phyloP scores from a whole-genome alignment of 2,888 invertebrate genomes.

The Teinopalpus imperialis region DNA sequence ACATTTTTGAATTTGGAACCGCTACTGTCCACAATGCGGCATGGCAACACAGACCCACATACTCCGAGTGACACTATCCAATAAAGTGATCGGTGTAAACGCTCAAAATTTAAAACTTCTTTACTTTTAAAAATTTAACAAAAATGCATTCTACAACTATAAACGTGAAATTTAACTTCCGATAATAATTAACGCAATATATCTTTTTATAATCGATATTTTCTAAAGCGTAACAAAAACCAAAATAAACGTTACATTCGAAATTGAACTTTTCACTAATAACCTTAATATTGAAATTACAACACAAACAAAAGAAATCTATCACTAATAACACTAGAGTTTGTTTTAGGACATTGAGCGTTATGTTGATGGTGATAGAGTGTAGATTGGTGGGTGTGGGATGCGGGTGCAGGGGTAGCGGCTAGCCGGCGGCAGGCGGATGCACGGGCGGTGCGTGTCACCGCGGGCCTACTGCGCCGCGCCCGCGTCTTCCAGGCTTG shows the following conservation, averaged over 20 bases:
- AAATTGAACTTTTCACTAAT: not conserved
- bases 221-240: too few species aligned
- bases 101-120: constrained; percentile 11
- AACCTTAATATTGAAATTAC: not conserved
- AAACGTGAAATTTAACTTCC: constrained; percentile 16
- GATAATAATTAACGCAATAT: too few species aligned
- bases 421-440: constrained; percentile 39
- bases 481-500: constrained; percentile 66
- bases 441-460: constrained; percentile 41
- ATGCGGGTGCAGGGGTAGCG: constrained; percentile 37
- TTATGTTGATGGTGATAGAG: constrained; percentile 25
- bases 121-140: not conserved
- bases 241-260: too few species aligned
- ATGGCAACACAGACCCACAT: constrained; percentile 23
- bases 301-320: not conserved
- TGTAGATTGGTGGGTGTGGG: constrained; percentile 31
- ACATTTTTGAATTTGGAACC: constrained; percentile 34
- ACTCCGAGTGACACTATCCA: constrained; percentile 5
- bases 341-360: constrained; percentile 4
- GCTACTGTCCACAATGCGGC: constrained; percentile 13
- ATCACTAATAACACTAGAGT: not conserved
- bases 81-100: not conserved
- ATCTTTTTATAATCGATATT: too few species aligned
- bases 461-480: constrained; percentile 48
- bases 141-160: constrained; percentile 12